Percentiles rank a stretch among this genome's conserved stretches.
Evolutionary conservation across 2,797 vertebrate genomes (phyloP).

Genomic region (Basileuterus tristriatus): DNA sequence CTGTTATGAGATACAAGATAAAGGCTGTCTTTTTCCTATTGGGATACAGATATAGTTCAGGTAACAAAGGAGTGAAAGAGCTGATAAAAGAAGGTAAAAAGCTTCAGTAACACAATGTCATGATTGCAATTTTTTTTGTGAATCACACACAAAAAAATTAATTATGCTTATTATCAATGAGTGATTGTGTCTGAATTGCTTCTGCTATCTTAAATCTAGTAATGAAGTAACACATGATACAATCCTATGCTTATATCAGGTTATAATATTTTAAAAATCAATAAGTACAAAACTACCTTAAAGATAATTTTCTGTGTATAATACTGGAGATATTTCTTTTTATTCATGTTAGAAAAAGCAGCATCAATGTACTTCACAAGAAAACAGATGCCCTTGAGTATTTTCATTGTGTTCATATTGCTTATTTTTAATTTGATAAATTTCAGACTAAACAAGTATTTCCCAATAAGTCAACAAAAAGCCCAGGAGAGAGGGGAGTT

Average conservation of each 20-base stretch:
- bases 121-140: background rate
- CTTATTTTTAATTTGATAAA: background rate
- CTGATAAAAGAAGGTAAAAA: background rate
- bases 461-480: constrained; percentile 52
- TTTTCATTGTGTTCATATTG: background rate
- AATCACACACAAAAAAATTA: background rate
- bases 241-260: background rate
- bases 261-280: background rate
- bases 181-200: background rate
- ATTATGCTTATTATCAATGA: background rate
- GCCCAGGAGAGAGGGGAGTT: constrained; percentile 52
- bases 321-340: background rate
- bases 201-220: background rate
- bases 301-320: background rate
- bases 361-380: background rate
- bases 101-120: background rate
- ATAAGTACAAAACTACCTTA: background rate
- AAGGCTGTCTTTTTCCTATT: background rate
- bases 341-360: background rate
- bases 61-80: background rate
- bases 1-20: background rate
- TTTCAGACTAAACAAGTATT: constrained; percentile 7
- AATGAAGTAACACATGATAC: background rate
- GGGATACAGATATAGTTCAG: background rate
- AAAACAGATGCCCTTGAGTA: background rate